A percentile compares a stretch with the other conserved stretches of the same genome.
phyloP scores from a whole-genome alignment of 2,888 invertebrate genomes.

The Nomada fabriciana region DNA sequence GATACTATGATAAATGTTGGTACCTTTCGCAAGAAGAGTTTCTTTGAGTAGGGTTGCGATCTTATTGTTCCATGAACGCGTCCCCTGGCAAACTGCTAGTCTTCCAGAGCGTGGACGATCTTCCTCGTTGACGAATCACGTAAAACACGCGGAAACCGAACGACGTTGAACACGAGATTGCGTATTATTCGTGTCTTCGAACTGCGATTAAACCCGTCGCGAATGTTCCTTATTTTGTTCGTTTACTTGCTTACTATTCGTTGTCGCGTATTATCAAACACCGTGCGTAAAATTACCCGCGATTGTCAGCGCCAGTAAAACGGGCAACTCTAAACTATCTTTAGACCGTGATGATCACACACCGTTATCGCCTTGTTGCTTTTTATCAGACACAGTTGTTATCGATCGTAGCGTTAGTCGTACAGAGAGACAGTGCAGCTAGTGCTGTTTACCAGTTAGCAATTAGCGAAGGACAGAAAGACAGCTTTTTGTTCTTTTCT shows the following conservation, averaged over 20 bases:
- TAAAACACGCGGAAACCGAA: slow-evolving; percentile 42
- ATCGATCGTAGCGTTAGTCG: slow-evolving; percentile 48
- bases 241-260: slow-evolving; percentile 35
- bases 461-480: slow-evolving; percentile 19
- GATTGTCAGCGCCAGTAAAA: slow-evolving; percentile 31
- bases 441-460: slow-evolving; percentile 33
- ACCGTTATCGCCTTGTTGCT: slow-evolving; percentile 38
- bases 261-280: slow-evolving; percentile 59
- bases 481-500: neutral
- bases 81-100: slow-evolving; percentile 44
- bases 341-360: slow-evolving; percentile 51
- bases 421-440: slow-evolving; percentile 32
- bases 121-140: slow-evolving; percentile 53
- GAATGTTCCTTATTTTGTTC: neutral
- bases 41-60: slow-evolving; percentile 55
- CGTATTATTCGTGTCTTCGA: neutral
- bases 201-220: neutral
- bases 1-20: slow-evolving; percentile 51
- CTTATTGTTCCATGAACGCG: slow-evolving; percentile 65
- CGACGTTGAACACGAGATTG: neutral
- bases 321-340: slow-evolving; percentile 37
- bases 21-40: slow-evolving; percentile 64
- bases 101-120: slow-evolving; percentile 51
- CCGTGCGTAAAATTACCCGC: slow-evolving; percentile 42
- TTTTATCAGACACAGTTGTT: slow-evolving; percentile 48